Conservation (phyloP, 1,140 invertebrate genomes). For the Acyrthosiphon pisum region DNA sequence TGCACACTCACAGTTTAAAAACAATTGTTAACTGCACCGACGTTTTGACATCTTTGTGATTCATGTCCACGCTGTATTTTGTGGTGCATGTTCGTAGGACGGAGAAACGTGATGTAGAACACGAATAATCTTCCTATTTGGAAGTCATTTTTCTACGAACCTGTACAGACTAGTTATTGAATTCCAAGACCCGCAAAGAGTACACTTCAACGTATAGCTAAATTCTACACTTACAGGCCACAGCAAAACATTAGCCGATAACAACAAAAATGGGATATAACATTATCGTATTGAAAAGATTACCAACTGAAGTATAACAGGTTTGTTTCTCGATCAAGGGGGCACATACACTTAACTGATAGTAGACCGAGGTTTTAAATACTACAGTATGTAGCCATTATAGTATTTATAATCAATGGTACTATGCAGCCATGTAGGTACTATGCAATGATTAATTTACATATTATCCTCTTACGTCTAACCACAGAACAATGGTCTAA, state of each 20-base stretch:
- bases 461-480: too few species aligned
- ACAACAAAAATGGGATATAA: constrained; percentile 40
- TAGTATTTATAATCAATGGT: too few species aligned
- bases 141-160: constrained; percentile 55
- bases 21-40: neutral
- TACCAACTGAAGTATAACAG: constrained; percentile 3
- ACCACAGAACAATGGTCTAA: too few species aligned
- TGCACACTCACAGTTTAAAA: constrained; percentile 52
- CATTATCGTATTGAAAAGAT: neutral
- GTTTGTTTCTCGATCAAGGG: neutral
- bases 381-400: too few species aligned
- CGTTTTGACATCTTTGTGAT: constrained; percentile 19
- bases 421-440: too few species aligned
- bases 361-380: too few species aligned
- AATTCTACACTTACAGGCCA: neutral
- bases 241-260: constrained; percentile 46
- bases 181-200: constrained; percentile 10
- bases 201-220: neutral
- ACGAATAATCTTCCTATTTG: constrained; percentile 44
- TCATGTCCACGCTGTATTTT: neutral
- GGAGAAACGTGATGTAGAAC: constrained; percentile 34
- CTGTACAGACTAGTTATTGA: constrained; percentile 25
- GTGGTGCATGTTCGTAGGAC: neutral
- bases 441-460: too few species aligned
- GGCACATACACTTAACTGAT: neutral